Evolutionary conservation across 2,113 vertebrate genomes (phyloP).

Genomic region (Urocynchramus pylzowi): DNA sequence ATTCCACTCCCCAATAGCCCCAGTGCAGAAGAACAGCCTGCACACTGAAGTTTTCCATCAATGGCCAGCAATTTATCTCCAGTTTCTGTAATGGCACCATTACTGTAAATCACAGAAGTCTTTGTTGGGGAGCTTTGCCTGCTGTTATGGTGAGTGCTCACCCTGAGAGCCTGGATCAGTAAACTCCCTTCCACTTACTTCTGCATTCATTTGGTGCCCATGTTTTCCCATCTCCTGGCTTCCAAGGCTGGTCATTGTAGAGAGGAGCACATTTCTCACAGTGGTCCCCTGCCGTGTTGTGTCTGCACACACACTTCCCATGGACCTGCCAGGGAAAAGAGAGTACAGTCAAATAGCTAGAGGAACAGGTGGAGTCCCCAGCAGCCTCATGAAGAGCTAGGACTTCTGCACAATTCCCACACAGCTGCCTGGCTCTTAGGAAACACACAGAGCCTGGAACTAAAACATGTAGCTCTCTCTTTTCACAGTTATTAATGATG

Average conservation of each 20-base stretch:
- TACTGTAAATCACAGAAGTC: neutral
- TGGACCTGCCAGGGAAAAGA: slow-evolving; percentile 70
- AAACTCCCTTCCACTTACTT: slow-evolving; percentile 72
- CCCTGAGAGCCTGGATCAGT: neutral
- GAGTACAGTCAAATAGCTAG: neutral
- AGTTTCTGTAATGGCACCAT: neutral
- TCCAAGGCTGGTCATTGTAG: slow-evolving; percentile 85
- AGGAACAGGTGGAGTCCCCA: neutral
- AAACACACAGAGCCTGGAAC: neutral
- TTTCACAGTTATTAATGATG: neutral
- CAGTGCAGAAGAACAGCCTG: neutral
- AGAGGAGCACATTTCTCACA: slow-evolving; percentile 82
- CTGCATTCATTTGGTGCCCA: slow-evolving; percentile 82
- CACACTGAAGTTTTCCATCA: neutral
- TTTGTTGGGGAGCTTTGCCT: neutral
- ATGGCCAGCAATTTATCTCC: neutral
- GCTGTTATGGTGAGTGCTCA: neutral
- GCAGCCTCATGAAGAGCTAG: neutral
- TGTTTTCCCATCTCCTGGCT: slow-evolving; percentile 84
- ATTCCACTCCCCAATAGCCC: neutral
- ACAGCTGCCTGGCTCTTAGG: neutral
- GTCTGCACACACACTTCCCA: slow-evolving; percentile 81
- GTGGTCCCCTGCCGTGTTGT: slow-evolving; percentile 86
- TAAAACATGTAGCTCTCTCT: neutral
- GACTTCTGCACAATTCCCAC: neutral